phyloP scores from a whole-genome alignment of 1,140 invertebrate genomes.

The Ceratosolen solmsi region DNA sequence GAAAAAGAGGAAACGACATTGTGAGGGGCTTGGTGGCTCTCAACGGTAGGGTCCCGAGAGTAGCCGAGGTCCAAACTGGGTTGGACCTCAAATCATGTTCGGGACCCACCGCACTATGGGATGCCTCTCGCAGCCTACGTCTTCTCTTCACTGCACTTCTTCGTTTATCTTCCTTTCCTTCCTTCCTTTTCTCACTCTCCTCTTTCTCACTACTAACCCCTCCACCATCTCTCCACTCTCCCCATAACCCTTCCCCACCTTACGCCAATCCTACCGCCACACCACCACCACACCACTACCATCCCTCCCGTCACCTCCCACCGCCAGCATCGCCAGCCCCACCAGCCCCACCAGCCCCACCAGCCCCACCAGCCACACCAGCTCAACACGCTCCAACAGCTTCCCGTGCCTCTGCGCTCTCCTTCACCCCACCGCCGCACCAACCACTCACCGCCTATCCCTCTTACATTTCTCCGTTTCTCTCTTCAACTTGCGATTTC shows the following conservation, averaged over 20 bases:
- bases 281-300: too few species aligned
- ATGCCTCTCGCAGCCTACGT: conserved; percentile 55
- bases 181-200: conserved; percentile 11
- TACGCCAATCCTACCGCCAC: too few species aligned
- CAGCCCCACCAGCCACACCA: too few species aligned
- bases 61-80: conserved; percentile 48
- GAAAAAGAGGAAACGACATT: neutral
- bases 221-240: neutral
- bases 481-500: neutral
- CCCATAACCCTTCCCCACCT: too few species aligned
- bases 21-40: conserved; percentile 12
- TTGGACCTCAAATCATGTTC: conserved; percentile 50
- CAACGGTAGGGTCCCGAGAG: conserved; percentile 5
- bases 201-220: neutral
- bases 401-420: too few species aligned
- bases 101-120: conserved; percentile 65
- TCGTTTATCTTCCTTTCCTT: conserved; percentile 22
- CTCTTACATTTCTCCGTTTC: conserved; percentile 5
- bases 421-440: too few species aligned
- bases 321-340: too few species aligned
- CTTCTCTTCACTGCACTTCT: conserved; percentile 3
- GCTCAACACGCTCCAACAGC: conserved; percentile 36
- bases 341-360: too few species aligned
- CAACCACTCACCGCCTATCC: too few species aligned
- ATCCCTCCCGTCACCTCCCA: too few species aligned